A percentile compares a stretch with the other conserved stretches of the same genome.
These are phyloP conservation scores for Lepidonotus clava DNA, from an alignment of 2,888 invertebrate species.

Conservation along the genomic window DNA sequence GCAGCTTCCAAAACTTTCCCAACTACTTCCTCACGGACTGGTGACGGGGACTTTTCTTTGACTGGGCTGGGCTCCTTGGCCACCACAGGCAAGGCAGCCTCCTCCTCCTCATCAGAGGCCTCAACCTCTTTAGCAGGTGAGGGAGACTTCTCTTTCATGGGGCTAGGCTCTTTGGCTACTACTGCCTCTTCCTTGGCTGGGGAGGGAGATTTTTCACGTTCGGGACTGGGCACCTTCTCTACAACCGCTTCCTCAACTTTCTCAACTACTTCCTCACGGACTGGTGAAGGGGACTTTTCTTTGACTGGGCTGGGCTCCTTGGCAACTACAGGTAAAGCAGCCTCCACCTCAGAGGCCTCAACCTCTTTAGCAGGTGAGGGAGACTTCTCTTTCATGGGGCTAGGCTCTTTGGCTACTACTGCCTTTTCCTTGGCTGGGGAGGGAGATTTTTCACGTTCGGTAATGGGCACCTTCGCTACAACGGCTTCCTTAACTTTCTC, in stretches of 20 bases:
- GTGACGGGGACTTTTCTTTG: no score
- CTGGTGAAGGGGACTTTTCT: neutral
- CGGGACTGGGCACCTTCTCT: neutral
- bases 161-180: neutral
- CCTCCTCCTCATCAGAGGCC: no score
- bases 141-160: conserved; percentile 3
- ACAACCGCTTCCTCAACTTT: neutral
- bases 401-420: neutral
- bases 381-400: neutral
- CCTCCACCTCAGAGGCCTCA: no score
- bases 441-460: neutral
- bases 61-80: no score
- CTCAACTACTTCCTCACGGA: neutral
- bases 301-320: neutral
- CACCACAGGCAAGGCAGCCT: no score
- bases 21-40: no score
- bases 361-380: no score
- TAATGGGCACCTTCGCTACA: neutral
- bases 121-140: conserved; percentile 61
- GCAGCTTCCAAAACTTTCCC: no score
- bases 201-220: neutral
- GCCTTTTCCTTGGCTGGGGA: neutral
- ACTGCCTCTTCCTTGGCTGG: neutral
- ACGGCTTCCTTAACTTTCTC: neutral
- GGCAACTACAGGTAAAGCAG: no score